These are phyloP conservation scores for Hippopotamyrus pictus DNA, from an alignment of 2,797 vertebrate genomes.

Conservation along the genomic window DNA sequence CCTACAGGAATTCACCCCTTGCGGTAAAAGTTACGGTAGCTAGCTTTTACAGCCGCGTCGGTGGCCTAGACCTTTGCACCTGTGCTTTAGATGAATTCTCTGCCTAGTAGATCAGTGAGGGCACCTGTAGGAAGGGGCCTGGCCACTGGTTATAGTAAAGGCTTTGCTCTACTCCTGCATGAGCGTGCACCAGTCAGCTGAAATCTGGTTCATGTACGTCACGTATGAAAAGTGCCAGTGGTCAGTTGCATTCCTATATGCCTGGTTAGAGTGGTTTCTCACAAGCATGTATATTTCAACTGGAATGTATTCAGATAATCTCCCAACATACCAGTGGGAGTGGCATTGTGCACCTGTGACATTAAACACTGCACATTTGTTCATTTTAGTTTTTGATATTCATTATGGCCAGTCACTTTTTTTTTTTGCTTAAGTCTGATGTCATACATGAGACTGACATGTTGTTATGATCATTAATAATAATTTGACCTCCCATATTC, in stretches of 20 bases:
- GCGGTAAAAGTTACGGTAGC: background rate
- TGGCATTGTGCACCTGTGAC: background rate
- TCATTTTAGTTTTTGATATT: background rate
- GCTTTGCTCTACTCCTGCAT: background rate
- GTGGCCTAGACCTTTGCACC: background rate
- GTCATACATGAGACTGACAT: background rate
- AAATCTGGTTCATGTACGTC: background rate
- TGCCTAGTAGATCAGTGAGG: background rate
- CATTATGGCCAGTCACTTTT: background rate
- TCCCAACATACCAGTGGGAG: background rate
- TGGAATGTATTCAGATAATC: background rate
- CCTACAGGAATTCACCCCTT: background rate
- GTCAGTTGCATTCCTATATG: background rate
- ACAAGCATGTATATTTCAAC: background rate
- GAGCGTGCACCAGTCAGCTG: background rate
- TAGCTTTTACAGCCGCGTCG: background rate
- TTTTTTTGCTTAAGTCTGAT: background rate
- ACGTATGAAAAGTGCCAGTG: background rate
- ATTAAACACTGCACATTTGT: background rate
- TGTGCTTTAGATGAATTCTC: background rate
- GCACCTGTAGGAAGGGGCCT: background rate
- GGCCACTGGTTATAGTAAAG: background rate
- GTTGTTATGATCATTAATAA: background rate
- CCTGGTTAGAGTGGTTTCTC: background rate
- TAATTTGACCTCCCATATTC: background rate